Conservation (phyloP, 2,797 vertebrate genomes). For the Muscicapa striata region DNA sequence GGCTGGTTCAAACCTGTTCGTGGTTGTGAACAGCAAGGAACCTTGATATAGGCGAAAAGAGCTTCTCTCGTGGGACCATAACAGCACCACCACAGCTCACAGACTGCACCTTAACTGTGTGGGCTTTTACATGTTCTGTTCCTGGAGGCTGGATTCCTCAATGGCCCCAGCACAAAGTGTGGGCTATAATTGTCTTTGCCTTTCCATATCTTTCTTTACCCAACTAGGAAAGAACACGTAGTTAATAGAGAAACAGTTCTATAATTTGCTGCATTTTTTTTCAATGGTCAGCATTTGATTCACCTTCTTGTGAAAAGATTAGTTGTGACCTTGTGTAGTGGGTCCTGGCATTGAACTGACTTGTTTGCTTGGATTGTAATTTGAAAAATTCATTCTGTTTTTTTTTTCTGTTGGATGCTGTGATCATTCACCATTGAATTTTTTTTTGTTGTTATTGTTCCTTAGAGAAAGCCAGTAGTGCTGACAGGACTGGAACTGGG, state of each 20-base stretch:
- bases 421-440: not conserved
- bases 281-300: not conserved
- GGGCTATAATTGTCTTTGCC: not conserved
- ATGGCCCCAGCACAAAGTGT: not conserved
- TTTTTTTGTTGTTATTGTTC: not conserved
- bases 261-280: not conserved
- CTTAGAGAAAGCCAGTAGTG: slow-evolving; percentile 87
- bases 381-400: not conserved
- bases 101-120: not conserved
- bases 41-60: not conserved
- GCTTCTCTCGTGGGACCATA: not conserved
- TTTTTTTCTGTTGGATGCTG: not conserved
- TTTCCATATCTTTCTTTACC: not conserved
- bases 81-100: not conserved
- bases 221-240: not conserved
- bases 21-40: not conserved
- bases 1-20: not conserved
- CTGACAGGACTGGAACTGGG: slow-evolving; percentile 86
- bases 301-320: not conserved
- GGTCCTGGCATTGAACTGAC: not conserved
- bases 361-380: not conserved
- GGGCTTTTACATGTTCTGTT: not conserved
- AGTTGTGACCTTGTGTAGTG: not conserved
- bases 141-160: not conserved
- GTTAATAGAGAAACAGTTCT: not conserved